These are phyloP conservation scores for Misgurnus mizolepis DNA, from an alignment of 2,113 vertebrate species.

Conservation along the genomic window DNA sequence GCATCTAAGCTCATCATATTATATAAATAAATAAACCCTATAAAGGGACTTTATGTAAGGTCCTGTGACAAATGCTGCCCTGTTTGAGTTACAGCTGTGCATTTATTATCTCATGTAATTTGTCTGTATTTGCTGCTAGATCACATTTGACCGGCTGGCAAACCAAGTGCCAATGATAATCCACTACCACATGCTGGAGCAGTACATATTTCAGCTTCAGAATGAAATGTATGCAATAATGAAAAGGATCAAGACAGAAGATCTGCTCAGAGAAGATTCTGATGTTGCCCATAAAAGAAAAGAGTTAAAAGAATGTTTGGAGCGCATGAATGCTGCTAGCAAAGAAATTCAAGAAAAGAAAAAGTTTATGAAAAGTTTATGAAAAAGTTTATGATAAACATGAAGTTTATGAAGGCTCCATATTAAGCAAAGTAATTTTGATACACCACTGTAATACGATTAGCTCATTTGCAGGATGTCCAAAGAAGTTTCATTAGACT, in stretches of 20 bases:
- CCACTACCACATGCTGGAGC: slow-evolving; percentile 68
- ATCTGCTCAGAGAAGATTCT: slow-evolving; percentile 65
- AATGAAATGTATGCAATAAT: slow-evolving; percentile 62
- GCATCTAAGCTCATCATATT: too few relatives aligned
- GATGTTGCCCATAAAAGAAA: slow-evolving; percentile 60
- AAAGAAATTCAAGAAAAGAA: slow-evolving; percentile 42
- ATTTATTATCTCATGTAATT: background rate
- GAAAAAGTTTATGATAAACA: too few relatives aligned
- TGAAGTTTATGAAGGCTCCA: slow-evolving; percentile 50
- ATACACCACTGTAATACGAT: too few relatives aligned
- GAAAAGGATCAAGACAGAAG: slow-evolving; percentile 48
- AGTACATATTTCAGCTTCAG: slow-evolving; percentile 62
- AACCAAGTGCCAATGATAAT: slow-evolving; percentile 76
- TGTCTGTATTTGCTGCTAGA: slow-evolving; percentile 59
- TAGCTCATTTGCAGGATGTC: too few relatives aligned
- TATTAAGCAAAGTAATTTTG: background rate
- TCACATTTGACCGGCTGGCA: slow-evolving; percentile 64
- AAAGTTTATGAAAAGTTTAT: too few relatives aligned
- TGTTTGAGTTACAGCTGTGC: too few relatives aligned
- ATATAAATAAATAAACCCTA: too few relatives aligned
- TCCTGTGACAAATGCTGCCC: background rate
- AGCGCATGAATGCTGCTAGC: slow-evolving; percentile 64
- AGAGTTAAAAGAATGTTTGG: slow-evolving; percentile 54
- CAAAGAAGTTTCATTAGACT: too few relatives aligned
- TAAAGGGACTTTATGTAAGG: too few relatives aligned